Evolutionary conservation across 2,888 invertebrate species (phyloP), one percentile per base, ranked within the genome.

Genomic region (Drosophila gaucha): DNA sequence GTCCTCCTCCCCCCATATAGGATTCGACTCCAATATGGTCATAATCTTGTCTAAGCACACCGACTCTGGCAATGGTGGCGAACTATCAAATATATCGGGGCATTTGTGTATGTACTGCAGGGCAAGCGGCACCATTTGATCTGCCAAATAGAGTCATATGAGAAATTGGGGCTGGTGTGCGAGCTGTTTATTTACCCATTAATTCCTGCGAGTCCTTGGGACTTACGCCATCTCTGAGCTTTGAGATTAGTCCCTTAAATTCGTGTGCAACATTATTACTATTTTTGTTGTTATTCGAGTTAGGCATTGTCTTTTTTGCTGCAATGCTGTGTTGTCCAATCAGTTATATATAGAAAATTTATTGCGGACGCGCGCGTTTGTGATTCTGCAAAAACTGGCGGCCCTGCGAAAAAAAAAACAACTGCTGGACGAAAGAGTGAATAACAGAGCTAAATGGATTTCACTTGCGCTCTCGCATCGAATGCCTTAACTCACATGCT

Each of bases 11-110:
- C 18, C 10, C 14, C 36, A 28, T 10, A 35, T 41, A 4, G 24
- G 8, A 6, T 14, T 63, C 2, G 20, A 4, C 41, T 72, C 54
- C 1, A 76, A 35, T 20, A 35, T 44, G 0, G 26, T 20, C 44
- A 46, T 36, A 22, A 80, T 63, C 22, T 47, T 66, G 3, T 55
- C 41, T n/a, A 77, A 6, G 18, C 65, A 76, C 1, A 55, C 20
- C 0, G 20, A 3, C 30, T 77, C 77, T 4, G 65, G 30, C 5
- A 39, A 3, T 2, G 49, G 50, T 9, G 63, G 10, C 2, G 26
- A 2, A n/a, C 10, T 50, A 1, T 51, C 39, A 30, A 58, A 58
- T 16, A 47, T 16, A 39, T 43, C 38, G 1, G 71, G 59, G 2
- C 36, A 56, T 20, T 55, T 43, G 6, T 8, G n/a, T 14, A 72